Evolutionary conservation across 1,140 invertebrate species (phyloP).

Genomic region (Zaprionus lachaisei): DNA sequence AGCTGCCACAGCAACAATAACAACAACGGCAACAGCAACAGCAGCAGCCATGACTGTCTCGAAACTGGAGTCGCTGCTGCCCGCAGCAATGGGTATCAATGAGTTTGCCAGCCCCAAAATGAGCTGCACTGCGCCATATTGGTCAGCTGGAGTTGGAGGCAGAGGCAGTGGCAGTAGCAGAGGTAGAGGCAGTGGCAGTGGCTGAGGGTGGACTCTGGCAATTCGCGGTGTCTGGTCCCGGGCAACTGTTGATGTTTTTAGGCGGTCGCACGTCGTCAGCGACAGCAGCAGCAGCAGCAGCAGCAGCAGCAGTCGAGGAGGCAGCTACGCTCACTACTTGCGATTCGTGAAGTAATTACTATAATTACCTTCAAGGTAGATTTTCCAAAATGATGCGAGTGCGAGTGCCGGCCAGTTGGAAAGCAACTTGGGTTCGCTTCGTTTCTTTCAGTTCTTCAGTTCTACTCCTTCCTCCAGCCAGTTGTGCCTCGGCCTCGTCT

Average conservation of each 20-base stretch:
- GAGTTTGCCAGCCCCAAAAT: conserved; percentile 65
- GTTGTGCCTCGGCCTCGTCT: conserved; percentile 25
- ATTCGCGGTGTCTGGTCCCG: conserved; percentile 43
- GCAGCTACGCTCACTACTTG: conserved; percentile 77
- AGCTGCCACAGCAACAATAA: conserved; percentile 24
- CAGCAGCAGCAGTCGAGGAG: conserved; percentile 26
- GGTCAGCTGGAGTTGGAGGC: conserved; percentile 28
- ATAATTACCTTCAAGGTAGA: conserved; percentile 84
- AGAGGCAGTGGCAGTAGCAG: conserved; percentile 8
- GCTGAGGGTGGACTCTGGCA: conserved; percentile 24
- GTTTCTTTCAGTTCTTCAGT: conserved; percentile 33
- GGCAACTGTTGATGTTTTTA: conserved; percentile 84
- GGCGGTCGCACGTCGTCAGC: conserved; percentile 83
- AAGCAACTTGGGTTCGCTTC: conserved; percentile 7
- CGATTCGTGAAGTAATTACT: conserved; percentile 84
- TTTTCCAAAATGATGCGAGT: conserved; percentile 84
- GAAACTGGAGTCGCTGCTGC: conserved; percentile 33
- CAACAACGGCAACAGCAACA: conserved; percentile 17
- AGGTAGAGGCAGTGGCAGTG: not conserved
- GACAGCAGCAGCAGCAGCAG: conserved; percentile 44
- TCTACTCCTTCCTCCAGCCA: conserved; percentile 43
- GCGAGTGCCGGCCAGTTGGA: conserved; percentile 47
- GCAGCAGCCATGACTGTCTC: conserved; percentile 64
- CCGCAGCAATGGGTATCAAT: conserved; percentile 69
- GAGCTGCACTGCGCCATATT: conserved; percentile 58